A percentile compares a stretch with the other conserved stretches of the same genome.
phyloP scores from a whole-genome alignment of 1,140 invertebrate genomes.

The Centruroides sculpturatus region DNA sequence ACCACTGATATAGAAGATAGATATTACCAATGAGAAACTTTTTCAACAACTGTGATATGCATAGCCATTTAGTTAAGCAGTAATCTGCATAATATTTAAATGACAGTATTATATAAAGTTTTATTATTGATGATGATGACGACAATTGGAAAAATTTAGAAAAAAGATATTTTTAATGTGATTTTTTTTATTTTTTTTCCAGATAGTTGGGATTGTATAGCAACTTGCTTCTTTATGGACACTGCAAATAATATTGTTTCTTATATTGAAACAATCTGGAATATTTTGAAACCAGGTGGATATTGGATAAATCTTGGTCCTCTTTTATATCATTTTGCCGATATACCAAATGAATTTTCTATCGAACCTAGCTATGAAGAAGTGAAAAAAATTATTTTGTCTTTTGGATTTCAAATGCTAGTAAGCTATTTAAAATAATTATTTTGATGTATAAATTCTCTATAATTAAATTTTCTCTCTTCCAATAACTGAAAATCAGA shows the following conservation, averaged over 20 bases:
- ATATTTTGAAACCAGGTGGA: constrained; percentile 67
- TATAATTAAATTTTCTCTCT: too few relatives aligned
- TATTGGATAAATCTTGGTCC: constrained; percentile 75
- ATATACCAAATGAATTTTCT: constrained; percentile 71
- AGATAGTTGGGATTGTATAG: constrained; percentile 79
- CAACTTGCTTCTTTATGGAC: constrained; percentile 96
- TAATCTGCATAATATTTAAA: too few relatives aligned
- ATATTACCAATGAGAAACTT: too few relatives aligned
- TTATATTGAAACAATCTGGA: constrained; percentile 87
- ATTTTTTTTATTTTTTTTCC: neutral
- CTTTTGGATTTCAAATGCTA: constrained; percentile 73
- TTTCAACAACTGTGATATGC: too few relatives aligned
- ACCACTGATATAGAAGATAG: too few relatives aligned
- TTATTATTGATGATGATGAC: too few relatives aligned
- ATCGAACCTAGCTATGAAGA: constrained; percentile 89
- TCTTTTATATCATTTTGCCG: constrained; percentile 85
- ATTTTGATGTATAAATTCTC: too few relatives aligned
- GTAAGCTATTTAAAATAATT: constrained; percentile 34
- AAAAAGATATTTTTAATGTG: too few relatives aligned
- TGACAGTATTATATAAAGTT: too few relatives aligned
- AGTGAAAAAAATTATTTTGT: constrained; percentile 60
- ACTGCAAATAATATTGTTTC: constrained; percentile 91
- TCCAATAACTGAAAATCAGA: too few relatives aligned
- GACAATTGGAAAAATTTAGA: too few relatives aligned
- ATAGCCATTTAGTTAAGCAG: too few relatives aligned